A percentile compares a stretch with the other conserved stretches of the same genome.
Conservation (phyloP, 2,797 vertebrate species). For the Hippocampus kuda region DNA sequence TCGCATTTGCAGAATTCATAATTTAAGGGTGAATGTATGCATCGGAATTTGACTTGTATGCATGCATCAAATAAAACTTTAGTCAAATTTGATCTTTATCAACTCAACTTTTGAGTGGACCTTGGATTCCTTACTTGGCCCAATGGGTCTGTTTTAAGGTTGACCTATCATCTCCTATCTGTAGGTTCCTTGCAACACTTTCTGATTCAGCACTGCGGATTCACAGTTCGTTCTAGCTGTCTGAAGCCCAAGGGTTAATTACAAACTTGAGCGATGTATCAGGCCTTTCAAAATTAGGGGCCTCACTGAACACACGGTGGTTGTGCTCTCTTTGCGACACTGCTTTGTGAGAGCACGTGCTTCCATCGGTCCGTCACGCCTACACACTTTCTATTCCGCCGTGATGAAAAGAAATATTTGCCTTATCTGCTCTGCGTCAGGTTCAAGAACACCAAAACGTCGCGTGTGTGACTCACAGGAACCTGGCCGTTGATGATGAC, state of each 20-base stretch:
- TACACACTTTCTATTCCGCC: neutral
- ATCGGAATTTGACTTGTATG: neutral
- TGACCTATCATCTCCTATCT: neutral
- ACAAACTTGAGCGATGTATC: neutral
- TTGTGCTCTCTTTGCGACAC: neutral
- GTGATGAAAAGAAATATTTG: neutral
- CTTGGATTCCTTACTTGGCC: too few species aligned
- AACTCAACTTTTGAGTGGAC: too few species aligned
- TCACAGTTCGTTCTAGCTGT: neutral
- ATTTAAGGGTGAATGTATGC: neutral
- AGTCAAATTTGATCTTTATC: too few species aligned
- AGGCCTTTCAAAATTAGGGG: neutral
- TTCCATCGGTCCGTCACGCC: neutral
- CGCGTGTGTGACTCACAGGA: slow-evolving; percentile 75
- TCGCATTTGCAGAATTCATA: neutral
- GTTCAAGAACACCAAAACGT: slow-evolving; percentile 1
- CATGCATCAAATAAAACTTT: too few species aligned
- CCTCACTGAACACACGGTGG: neutral
- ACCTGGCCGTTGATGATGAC: slow-evolving; percentile 97
- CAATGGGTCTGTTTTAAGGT: neutral
- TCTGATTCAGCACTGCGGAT: neutral
- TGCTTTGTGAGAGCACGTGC: neutral
- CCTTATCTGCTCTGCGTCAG: neutral
- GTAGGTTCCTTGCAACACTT: neutral
- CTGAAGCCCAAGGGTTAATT: neutral